phyloP scores from a whole-genome alignment of 2,113 vertebrate genomes.

The Lutjanus erythropterus region DNA sequence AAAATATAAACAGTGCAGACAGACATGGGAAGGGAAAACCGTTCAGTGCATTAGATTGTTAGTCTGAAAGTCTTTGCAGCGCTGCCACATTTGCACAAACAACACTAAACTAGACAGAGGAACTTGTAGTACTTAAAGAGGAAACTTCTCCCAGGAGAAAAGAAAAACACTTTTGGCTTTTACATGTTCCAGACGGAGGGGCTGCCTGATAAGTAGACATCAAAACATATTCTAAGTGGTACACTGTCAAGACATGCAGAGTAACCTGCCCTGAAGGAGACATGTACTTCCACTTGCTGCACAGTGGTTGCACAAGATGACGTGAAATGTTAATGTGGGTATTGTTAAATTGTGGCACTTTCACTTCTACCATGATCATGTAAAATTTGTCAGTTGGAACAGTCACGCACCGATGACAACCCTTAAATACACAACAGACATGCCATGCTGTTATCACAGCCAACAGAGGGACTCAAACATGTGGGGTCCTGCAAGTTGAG shows the following conservation, averaged over 20 bases:
- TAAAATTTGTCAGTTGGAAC: neutral
- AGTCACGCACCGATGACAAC: neutral
- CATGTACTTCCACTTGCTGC: neutral
- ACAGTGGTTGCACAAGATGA: neutral
- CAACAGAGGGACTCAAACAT: neutral
- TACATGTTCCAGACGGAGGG: neutral
- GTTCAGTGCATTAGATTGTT: neutral
- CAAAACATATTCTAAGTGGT: slow-evolving; percentile 40
- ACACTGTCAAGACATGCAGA: slow-evolving; percentile 3
- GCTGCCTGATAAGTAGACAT: slow-evolving; percentile 22
- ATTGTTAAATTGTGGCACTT: neutral
- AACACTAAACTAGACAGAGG: slow-evolving; percentile 14
- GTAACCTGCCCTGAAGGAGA: slow-evolving; percentile 6
- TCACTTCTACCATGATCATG: neutral
- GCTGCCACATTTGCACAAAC: slow-evolving; percentile 49
- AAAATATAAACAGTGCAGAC: slow-evolving; percentile 53
- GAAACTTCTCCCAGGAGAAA: slow-evolving; percentile 42
- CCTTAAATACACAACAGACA: neutral
- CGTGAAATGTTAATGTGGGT: neutral
- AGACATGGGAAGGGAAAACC: slow-evolving; percentile 9
- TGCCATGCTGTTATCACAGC: neutral
- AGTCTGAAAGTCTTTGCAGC: neutral
- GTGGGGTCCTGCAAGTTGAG: neutral
- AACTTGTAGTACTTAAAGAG: slow-evolving; percentile 25
- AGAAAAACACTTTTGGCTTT: slow-evolving; percentile 21